Conservation (phyloP, 2,113 vertebrate species). For the Pithys albifrons region DNA sequence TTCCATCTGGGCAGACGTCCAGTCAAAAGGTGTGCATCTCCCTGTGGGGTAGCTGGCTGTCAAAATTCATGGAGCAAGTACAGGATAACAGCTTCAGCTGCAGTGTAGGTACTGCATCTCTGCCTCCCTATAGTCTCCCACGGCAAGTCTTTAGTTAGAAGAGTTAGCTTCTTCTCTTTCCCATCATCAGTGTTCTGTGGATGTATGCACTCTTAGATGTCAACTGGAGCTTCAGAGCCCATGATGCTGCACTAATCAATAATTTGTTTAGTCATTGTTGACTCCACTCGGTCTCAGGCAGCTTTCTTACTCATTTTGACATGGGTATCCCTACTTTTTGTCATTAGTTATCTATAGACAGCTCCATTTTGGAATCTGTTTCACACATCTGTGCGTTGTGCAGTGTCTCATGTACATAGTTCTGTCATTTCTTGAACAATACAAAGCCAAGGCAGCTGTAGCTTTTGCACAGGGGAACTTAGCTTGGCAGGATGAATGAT, state of each 20-base stretch:
- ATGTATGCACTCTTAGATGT: not conserved
- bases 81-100: not conserved
- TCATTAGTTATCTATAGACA: not conserved
- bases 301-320: not conserved
- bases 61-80: not conserved
- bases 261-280: not conserved
- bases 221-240: not conserved
- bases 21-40: not conserved
- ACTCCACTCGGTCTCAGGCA: not conserved
- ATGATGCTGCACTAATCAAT: not conserved
- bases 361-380: not conserved
- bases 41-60: not conserved
- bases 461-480: not conserved
- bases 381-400: not conserved
- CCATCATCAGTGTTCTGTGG: not conserved
- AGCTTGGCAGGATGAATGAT: not conserved
- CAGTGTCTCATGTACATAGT: not conserved
- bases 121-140: not conserved
- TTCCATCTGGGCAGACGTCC: not conserved
- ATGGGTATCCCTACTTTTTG: not conserved
- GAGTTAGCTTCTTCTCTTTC: not conserved
- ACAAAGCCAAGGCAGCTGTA: not conserved
- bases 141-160: not conserved
- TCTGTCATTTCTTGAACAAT: rapidly evolving
- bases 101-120: not conserved